Percentiles rank a stretch among this genome's conserved stretches.
phyloP scores from a whole-genome alignment of 2,797 vertebrate species.

The Champsocephalus esox region DNA sequence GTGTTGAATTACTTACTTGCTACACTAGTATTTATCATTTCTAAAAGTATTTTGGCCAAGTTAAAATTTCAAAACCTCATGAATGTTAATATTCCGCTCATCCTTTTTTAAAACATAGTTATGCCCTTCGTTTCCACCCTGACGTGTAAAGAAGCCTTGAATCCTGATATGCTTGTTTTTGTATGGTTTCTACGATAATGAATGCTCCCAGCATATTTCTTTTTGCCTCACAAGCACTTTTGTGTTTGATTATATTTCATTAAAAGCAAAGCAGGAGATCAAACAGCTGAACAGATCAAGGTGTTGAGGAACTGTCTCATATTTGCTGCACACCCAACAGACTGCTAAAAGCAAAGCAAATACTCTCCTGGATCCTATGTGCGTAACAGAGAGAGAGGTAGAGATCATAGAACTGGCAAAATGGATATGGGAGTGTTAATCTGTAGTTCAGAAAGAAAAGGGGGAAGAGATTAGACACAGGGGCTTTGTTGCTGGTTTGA shows the following conservation, averaged over 20 bases:
- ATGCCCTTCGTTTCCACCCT: constrained; percentile 44
- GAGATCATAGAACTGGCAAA: constrained; percentile 48
- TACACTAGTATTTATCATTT: neutral
- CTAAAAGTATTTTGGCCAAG: neutral
- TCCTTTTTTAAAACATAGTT: constrained; percentile 41
- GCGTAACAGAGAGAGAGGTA: constrained; percentile 32
- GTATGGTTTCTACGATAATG: constrained; percentile 40
- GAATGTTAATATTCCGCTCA: constrained; percentile 53
- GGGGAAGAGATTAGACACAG: constrained; percentile 53
- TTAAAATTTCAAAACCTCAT: neutral
- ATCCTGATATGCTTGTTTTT: constrained; percentile 10
- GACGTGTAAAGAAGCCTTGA: constrained; percentile 37
- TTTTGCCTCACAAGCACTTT: constrained; percentile 34
- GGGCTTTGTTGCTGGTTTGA: constrained; percentile 57
- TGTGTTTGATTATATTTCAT: constrained; percentile 69
- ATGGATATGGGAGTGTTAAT: constrained; percentile 59
- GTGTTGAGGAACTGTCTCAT: constrained; percentile 34
- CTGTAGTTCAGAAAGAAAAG: constrained; percentile 55
- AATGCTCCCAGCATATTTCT: constrained; percentile 35
- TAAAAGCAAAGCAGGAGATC: constrained; percentile 71
- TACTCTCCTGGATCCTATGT: constrained; percentile 51
- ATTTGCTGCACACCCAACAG: constrained; percentile 38
- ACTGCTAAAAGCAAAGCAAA: constrained; percentile 35
- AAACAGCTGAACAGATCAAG: constrained; percentile 53
- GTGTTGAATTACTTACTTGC: constrained; percentile 1